phyloP scores from a whole-genome alignment of 2,113 vertebrate genomes.

The Podilymbus podiceps region DNA sequence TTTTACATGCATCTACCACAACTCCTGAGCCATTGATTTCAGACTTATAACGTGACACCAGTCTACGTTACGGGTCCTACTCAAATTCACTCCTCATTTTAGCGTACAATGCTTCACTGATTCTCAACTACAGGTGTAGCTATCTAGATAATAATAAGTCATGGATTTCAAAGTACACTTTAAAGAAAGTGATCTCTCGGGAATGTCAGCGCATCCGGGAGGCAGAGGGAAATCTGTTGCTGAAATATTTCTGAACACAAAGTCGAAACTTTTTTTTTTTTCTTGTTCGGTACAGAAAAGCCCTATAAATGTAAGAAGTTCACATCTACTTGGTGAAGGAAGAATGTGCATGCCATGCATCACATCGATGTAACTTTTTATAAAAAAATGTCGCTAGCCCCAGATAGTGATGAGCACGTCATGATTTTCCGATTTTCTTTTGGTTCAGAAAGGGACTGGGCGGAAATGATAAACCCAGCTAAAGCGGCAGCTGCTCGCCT shows the following conservation, averaged over 20 bases:
- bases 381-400: too few relatives aligned
- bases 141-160: not conserved
- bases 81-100: not conserved
- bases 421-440: not conserved
- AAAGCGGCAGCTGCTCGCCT: not conserved
- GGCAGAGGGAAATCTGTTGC: not conserved
- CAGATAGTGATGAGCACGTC: not conserved
- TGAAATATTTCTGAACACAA: not conserved
- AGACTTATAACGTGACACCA: not conserved
- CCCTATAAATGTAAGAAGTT: not conserved
- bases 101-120: not conserved
- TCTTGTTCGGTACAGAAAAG: not conserved
- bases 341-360: not conserved
- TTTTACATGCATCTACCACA: not conserved
- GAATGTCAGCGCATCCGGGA: not conserved
- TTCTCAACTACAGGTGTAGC: not conserved
- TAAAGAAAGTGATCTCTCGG: not conserved
- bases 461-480: not conserved
- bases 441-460: not conserved
- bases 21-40: not conserved
- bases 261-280: not conserved
- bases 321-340: not conserved
- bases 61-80: accelerated
- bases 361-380: not conserved
- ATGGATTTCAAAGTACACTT: not conserved